Conservation (phyloP, 2,797 vertebrate species). For the Microtus obscurus region DNA sequence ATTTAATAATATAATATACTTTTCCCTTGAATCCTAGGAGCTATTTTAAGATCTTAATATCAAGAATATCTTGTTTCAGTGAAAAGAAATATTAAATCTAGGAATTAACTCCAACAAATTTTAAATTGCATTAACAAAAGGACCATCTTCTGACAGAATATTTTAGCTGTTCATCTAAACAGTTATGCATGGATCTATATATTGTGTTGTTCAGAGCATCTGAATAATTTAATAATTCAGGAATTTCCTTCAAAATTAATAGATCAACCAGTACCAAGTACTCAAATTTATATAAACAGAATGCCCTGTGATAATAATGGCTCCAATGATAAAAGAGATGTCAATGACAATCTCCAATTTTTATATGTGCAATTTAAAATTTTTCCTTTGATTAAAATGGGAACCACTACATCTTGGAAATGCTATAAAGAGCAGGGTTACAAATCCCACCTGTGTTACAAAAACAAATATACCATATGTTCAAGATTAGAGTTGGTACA, state of each 20-base stretch:
- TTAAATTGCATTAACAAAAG: neutral
- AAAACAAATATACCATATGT: slow-evolving; percentile 46
- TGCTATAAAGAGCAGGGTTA: slow-evolving; percentile 54
- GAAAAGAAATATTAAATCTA: neutral
- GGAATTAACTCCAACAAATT: neutral
- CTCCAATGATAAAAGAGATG: slow-evolving; percentile 11
- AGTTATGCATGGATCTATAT: neutral
- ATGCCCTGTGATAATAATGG: neutral
- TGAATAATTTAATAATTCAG: slow-evolving; percentile 43
- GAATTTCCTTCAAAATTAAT: slow-evolving; percentile 27
- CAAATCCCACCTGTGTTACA: slow-evolving; percentile 59
- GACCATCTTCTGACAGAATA: neutral
- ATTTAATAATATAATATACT: neutral
- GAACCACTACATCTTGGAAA: slow-evolving; percentile 44
- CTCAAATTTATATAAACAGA: neutral
- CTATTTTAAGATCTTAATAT: slow-evolving; percentile 41
- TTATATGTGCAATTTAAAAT: slow-evolving; percentile 32
- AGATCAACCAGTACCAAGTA: neutral
- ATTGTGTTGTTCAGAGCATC: neutral
- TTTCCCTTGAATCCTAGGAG: neutral
- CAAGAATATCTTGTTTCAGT: neutral
- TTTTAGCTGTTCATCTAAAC: neutral
- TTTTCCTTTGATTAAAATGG: slow-evolving; percentile 60
- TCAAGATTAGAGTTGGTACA: neutral
- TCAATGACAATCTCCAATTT: slow-evolving; percentile 17